These are phyloP conservation scores for Antheraea yamamai DNA, from an alignment of 2,888 invertebrate species.

Conservation along the genomic window DNA sequence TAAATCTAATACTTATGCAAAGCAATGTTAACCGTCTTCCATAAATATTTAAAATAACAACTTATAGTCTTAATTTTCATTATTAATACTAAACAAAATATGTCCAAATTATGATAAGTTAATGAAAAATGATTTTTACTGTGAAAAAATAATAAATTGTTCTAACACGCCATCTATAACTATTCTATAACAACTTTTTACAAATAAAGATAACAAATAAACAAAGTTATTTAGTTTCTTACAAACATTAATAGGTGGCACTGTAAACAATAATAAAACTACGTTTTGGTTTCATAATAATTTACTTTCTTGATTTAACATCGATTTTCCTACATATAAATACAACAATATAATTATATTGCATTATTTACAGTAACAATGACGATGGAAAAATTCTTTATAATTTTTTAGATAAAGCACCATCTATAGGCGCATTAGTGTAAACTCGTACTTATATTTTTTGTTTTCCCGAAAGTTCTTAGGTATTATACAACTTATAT, in stretches of 20 bases:
- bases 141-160: neutral
- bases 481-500: neutral
- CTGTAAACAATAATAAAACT: neutral
- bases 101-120: neutral
- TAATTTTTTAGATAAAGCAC: neutral
- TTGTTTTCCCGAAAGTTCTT: neutral
- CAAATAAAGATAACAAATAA: neutral
- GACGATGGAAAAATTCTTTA: neutral
- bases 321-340: neutral
- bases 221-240: neutral
- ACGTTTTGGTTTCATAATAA: neutral
- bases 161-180: neutral
- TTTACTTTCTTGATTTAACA: slow-evolving; percentile 3
- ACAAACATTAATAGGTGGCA: neutral
- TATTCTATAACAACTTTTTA: neutral
- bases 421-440: neutral
- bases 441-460: neutral
- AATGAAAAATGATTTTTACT: neutral
- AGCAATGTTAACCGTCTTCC: too few relatives aligned
- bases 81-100: neutral
- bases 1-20: too few relatives aligned
- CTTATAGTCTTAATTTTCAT: neutral
- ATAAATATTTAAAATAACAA: neutral
- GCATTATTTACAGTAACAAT: neutral
- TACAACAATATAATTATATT: neutral